Evolutionary conservation across 1,140 invertebrate species (phyloP).

Genomic region (Lepidurus packardi): DNA sequence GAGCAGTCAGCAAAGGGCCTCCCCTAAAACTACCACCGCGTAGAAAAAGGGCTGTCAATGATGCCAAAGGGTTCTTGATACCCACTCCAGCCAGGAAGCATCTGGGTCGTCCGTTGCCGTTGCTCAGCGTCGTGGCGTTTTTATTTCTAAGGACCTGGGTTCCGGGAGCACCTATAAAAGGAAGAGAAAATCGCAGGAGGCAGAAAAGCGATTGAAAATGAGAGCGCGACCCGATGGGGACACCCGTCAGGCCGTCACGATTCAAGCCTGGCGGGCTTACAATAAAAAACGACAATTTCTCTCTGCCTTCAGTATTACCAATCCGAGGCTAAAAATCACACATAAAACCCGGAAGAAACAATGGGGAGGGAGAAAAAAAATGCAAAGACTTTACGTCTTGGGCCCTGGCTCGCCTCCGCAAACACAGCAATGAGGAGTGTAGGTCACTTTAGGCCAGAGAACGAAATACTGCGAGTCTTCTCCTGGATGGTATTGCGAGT

Average conservation of each 20-base stretch:
- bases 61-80: conserved; percentile 4
- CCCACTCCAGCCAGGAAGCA: neutral
- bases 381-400: neutral
- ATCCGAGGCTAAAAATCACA: neutral
- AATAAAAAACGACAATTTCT: neutral
- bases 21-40: neutral
- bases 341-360: neutral
- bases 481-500: neutral
- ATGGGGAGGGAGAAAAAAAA: neutral
- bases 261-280: neutral
- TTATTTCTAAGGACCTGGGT: neutral
- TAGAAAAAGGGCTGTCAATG: conserved; percentile 19
- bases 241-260: conserved; percentile 1
- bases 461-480: neutral
- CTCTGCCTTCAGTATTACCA: neutral
- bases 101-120: neutral
- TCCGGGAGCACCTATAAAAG: neutral
- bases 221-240: neutral
- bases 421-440: neutral
- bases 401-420: neutral
- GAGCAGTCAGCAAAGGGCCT: neutral
- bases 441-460: no score
- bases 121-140: neutral
- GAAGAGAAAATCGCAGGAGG: conserved; percentile 18
- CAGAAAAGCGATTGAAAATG: conserved; percentile 18